Base-by-base conservation (phyloP, 2,888 invertebrate species). In the Mythimna loreyi region DNA sequence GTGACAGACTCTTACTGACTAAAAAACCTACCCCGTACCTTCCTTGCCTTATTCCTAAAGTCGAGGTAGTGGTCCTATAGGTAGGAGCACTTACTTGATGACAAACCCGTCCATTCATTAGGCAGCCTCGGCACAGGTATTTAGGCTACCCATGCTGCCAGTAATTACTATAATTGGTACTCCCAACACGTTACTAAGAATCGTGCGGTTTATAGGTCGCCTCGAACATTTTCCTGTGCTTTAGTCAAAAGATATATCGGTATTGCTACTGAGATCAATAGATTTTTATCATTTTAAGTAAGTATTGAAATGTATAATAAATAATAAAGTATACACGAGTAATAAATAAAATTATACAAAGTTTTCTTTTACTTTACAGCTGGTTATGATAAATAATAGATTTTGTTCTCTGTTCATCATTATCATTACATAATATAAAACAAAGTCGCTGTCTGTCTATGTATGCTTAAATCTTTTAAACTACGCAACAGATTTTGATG, bases 101-200 rank as follows among this genome's bases (percentile, higher is more conserved):
- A 66, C 72, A 65, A 66, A 75, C 64, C 55, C 43, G 21, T 50
- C 30, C 68, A 75, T 70, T 73, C 75, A 72, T 81, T 78, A 75
- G 53, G 19, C 63, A 65, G 62, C 60, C 58, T 49, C 56, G 23
- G 28, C 25, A 43, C 43, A 78, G 81, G 83, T 84, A 88, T 88
- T 85, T 86, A 86, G 83, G 83, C 78, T 77, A 76, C 43, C 82
- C 79, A 76, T 74, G 72, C 67, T 70, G 76, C 67, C 36, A 65
- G 67, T 84, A 86, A 88, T 85, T 78, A 83, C 80, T 80, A 74
- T 82, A 82, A 80, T 84, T 86, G 84, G 72, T 78, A 72, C 69
- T 62, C 68, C 68, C 61, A 62, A 75, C 78, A 73, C 69, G 70
- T 71, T 85, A 83, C 81, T 47, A 21, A 80, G 83, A 86, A 87